These are phyloP conservation scores for Drosophila putrida DNA, from an alignment of 2,888 invertebrate species.

Conservation along the genomic window DNA sequence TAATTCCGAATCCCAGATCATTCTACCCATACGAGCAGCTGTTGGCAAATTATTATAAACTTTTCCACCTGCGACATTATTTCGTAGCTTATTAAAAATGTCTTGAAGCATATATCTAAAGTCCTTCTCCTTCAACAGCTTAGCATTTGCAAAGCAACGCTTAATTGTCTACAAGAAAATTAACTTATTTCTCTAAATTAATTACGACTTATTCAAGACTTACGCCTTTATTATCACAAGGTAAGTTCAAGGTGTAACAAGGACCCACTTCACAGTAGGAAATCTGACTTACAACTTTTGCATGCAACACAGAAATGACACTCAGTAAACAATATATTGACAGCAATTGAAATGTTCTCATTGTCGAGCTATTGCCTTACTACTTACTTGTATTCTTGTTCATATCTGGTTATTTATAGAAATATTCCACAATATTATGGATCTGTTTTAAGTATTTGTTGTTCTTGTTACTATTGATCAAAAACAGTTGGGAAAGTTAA, in stretches of 20 bases:
- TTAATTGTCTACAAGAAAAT: conserved; percentile 15
- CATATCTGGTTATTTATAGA: conserved; percentile 16
- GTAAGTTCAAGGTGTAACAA: conserved; percentile 31
- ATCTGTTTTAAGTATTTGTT: neutral
- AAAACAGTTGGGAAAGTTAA: conserved; percentile 21
- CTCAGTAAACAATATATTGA: conserved; percentile 1
- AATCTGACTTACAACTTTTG: neutral
- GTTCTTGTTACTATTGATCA: neutral
- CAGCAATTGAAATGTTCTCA: conserved; percentile 12
- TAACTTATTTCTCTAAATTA: neutral
- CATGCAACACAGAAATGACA: neutral
- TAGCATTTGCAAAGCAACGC: neutral
- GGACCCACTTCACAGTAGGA: conserved; percentile 22
- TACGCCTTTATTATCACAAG: conserved; percentile 42
- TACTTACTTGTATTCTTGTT: neutral
- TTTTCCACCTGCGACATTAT: conserved; percentile 42
- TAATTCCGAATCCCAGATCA: conserved; percentile 50
- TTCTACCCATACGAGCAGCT: conserved; percentile 50
- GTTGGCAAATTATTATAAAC: conserved; percentile 24
- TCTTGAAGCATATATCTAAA: neutral
- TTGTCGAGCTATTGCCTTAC: neutral
- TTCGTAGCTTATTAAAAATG: conserved; percentile 42
- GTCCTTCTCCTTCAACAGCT: neutral
- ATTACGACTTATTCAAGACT: neutral
- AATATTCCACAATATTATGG: neutral